These are phyloP conservation scores for Seriola aureovittata DNA, from an alignment of 2,113 vertebrate genomes.

Conservation along the genomic window DNA sequence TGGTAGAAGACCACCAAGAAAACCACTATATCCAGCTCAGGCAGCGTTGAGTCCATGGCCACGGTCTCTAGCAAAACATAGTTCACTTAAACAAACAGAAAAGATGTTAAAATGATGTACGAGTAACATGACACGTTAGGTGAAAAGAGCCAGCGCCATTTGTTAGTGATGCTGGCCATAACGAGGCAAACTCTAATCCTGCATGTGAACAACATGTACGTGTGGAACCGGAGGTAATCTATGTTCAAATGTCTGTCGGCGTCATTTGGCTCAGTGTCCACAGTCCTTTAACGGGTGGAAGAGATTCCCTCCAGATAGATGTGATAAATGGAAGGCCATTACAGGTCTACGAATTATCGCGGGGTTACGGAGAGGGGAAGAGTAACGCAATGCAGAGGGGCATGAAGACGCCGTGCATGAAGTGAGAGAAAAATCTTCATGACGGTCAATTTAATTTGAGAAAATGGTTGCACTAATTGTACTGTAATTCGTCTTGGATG, in stretches of 20 bases:
- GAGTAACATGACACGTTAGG: too few species aligned
- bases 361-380: neutral
- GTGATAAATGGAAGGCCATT: constrained; percentile 52
- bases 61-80: too few species aligned
- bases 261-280: constrained; percentile 31
- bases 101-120: too few species aligned
- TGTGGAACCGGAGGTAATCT: constrained; percentile 11
- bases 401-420: neutral
- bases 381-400: neutral
- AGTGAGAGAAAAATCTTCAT: constrained; percentile 11
- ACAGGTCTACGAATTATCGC: constrained; percentile 23
- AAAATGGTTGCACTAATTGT: neutral
- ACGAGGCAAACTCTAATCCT: neutral
- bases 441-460: constrained; percentile 14
- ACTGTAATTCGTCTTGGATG: neutral
- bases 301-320: constrained; percentile 17
- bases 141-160: too few species aligned
- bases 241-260: constrained; percentile 11
- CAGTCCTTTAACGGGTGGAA: constrained; percentile 4
- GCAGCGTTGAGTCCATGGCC: too few species aligned
- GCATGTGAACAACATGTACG: neutral
- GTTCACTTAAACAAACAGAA: too few species aligned
- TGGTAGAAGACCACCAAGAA: too few species aligned
- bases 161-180: too few species aligned
- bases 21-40: too few species aligned